Evolutionary conservation across 2,888 invertebrate species (phyloP).

Genomic region (Geotrupes spiniger): DNA sequence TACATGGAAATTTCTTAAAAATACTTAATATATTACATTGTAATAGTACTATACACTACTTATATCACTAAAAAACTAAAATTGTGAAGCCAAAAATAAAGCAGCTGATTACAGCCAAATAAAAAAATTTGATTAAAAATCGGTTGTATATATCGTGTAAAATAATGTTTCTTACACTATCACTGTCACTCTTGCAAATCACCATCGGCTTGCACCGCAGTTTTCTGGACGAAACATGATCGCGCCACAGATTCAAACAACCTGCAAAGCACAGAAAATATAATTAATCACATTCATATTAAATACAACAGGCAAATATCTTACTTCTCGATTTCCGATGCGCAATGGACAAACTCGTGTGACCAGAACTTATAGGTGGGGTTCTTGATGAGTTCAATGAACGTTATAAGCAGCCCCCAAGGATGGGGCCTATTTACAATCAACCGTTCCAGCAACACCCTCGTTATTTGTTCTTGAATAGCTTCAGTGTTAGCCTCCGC

Average conservation of each 20-base stretch:
- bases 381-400: conserved; percentile 98
- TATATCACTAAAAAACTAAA: conserved; percentile 17
- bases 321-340: conserved; percentile 98
- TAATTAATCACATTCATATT: neutral
- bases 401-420: conserved; percentile 98
- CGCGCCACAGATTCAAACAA: conserved; percentile 95
- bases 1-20: conserved; percentile 50
- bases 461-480: conserved; percentile 96
- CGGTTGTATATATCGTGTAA: conserved; percentile 22
- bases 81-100: conserved; percentile 19
- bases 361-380: conserved; percentile 98
- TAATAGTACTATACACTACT: conserved; percentile 26
- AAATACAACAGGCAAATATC: conserved; percentile 42
- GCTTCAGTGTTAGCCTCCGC: conserved; percentile 96
- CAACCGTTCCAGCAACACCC: conserved; percentile 92
- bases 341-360: conserved; percentile 99
- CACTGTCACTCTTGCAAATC: conserved; percentile 65
- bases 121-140: conserved; percentile 21
- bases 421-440: conserved; percentile 99
- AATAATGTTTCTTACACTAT: conserved; percentile 20
- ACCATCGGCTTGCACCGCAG: conserved; percentile 62
- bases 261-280: conserved; percentile 55
- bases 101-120: conserved; percentile 30
- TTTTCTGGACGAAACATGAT: conserved; percentile 89
- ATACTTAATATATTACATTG: conserved; percentile 46